Percentiles rank a stretch among this genome's conserved stretches.
These are phyloP conservation scores for Glyptemys insculpta DNA, from an alignment of 2,797 vertebrate species.

Conservation along the genomic window DNA sequence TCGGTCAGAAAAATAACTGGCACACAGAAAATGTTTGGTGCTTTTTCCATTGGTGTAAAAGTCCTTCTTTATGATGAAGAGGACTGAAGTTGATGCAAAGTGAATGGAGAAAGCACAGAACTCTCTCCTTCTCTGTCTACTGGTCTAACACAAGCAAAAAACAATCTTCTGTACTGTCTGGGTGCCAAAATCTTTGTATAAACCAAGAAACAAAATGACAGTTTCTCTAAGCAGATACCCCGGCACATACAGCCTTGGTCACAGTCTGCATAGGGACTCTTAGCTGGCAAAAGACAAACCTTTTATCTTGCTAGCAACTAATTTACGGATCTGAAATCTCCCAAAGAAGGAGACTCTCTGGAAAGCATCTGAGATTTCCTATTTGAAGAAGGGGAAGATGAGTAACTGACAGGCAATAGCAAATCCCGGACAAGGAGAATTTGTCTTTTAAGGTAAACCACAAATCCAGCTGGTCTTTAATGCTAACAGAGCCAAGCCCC, in stretches of 20 bases:
- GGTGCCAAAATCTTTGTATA: constrained; percentile 12
- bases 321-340: constrained; percentile 5
- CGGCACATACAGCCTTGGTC: not conserved
- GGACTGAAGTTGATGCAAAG: constrained; percentile 27
- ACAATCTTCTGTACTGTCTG: not conserved
- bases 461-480: constrained; percentile 63
- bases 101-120: constrained; percentile 15
- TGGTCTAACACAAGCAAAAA: constrained; percentile 43
- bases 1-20: constrained; percentile 56
- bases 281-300: not conserved
- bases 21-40: constrained; percentile 40
- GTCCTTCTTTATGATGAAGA: not conserved
- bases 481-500: constrained; percentile 25
- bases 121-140: not conserved
- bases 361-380: constrained; percentile 44
- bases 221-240: constrained; percentile 2
- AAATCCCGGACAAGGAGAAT: constrained; percentile 59
- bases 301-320: constrained; percentile 12
- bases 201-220: not conserved
- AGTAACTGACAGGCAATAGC: constrained; percentile 29
- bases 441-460: constrained; percentile 50
- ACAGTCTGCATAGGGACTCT: not conserved
- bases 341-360: constrained; percentile 25
- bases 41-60: constrained; percentile 44
- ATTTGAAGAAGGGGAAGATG: constrained; percentile 11